Base-by-base conservation (phyloP, 2,113 vertebrate genomes). In the Odontesthes bonariensis region DNA sequence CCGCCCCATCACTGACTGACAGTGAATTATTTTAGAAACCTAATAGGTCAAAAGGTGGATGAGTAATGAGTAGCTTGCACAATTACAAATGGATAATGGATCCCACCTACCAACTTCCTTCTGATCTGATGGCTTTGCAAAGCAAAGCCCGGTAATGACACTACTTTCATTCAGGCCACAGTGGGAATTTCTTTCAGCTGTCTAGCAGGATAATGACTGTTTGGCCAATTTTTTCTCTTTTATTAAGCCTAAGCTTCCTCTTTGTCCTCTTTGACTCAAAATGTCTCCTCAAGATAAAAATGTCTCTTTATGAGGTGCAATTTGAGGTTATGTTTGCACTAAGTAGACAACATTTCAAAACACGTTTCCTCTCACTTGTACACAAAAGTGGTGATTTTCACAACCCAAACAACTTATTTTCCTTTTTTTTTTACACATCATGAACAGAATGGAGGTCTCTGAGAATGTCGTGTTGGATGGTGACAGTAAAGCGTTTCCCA, bases 41-140 rank as follows among this genome's bases (percentile, higher is more conserved):
- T 80, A 32, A 81, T 62, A 79, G 90, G 88, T 86, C 88, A 91
- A 79, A 10, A 92, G 90, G 87, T 89, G 73, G 76, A 75, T 77
- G 75, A 77, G 63, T 88, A 92, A 93, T 88, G 86, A 83, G 76
- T 33, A 47, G 33, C 59, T 8, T 19, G 63, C 70, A 82, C 89
- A 93, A 91, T 92, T 93, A 84, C 70, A 81, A 84, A 84, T 69
- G 81, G 77, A 77, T 91, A 90, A 94, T 89, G 83, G 84, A 84
- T 82, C 73, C 79, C 65, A 71, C 80, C 69, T 83, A 79, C 88
- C 73, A 72, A 70, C 81, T 80, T 79, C 68, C 77, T 63, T 78
- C 77, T 88, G 69, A 85, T 83, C 83, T 91, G 91, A 92, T 92
- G 84, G 87, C 82, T 90, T 88, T 88, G 82, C 86, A 90, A 75